Evolutionary conservation across 2,113 vertebrate genomes (phyloP), one percentile per base, ranked within the genome.

Genomic region (Porphyrio hochstetteri): DNA sequence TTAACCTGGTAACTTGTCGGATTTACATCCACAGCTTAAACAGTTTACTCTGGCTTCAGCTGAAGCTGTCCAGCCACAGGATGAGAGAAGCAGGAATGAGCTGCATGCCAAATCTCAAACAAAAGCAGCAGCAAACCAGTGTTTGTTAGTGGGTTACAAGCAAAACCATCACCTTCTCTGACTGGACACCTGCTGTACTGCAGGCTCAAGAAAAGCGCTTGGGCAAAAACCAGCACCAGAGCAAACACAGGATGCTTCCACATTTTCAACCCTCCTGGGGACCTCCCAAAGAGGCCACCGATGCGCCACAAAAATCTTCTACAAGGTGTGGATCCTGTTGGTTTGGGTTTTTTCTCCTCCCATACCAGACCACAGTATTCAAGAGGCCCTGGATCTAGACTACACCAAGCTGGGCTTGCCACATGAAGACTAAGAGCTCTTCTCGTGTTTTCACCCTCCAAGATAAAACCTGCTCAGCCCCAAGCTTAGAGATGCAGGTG

Each of bases 271-370:
- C 21, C 24, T 87, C 36, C 28, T 20, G 17, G 87, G n/a, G 14
- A 48, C 56, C 35, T 70, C 12, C 24, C 52, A 52, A 46, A 67
- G n/a, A 79, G 20, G 20, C 75, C 56, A 25, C 13, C 72, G 36
- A 59, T 5, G 8, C 38, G 14, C 21, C n/a, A 76, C 25, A 20
- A 67, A 33, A 33, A 10, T 23, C 10, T 80, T 48, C 46, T 68
- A 15, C 33, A 52, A 86, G 20, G 10, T 59, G 19, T 16, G 5
- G 40, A 86, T 57, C 25, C 27, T 80, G 35, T 27, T 53, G 16
- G 13, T 13, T 50, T 50, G 11, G 1, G 3, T 12, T 4, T 17
- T 17, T 57, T 10, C 20, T 3, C 13, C 5, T 2, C 12, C 28
- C 8, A 35, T 72, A 64, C 12, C 48, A 71, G 13, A 80, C 4